phyloP scores from a whole-genome alignment of 2,113 vertebrate genomes.

The Hirundichthys speculiger region DNA sequence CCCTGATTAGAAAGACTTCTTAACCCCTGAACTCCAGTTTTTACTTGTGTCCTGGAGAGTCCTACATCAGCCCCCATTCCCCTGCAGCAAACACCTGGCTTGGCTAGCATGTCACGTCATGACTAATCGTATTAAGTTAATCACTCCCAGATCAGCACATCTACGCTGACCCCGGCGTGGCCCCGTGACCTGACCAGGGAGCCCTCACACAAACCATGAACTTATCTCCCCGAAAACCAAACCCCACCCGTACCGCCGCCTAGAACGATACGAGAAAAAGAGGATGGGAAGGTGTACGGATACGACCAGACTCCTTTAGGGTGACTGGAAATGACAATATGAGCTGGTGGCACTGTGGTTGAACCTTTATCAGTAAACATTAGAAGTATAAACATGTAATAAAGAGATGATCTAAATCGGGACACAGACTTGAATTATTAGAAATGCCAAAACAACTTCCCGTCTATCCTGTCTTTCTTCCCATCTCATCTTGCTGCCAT shows the following conservation, averaged over 20 bases:
- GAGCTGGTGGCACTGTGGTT: conserved; percentile 26
- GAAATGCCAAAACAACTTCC: neutral
- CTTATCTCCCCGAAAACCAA: conserved; percentile 49
- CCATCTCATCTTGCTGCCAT: conserved; percentile 49
- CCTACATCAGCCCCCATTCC: conserved; percentile 4
- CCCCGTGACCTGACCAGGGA: conserved; percentile 54
- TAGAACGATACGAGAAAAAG: too few relatives aligned
- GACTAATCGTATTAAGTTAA: conserved; percentile 71
- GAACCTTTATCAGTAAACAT: neutral
- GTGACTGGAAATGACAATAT: conserved; percentile 14
- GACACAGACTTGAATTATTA: neutral
- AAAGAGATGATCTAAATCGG: conserved; percentile 5
- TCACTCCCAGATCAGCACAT: conserved; percentile 70
- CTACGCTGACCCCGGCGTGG: conserved; percentile 51
- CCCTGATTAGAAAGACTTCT: neutral
- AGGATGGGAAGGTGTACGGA: too few relatives aligned
- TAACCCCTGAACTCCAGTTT: conserved; percentile 1
- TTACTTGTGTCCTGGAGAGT: neutral
- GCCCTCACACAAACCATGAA: conserved; percentile 42
- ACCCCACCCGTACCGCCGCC: conserved; percentile 34
- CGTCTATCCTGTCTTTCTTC: conserved; percentile 38
- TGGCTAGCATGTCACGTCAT: conserved; percentile 64
- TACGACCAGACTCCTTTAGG: conserved; percentile 41
- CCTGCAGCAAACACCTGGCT: conserved; percentile 59
- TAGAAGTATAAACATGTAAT: neutral